phyloP scores from a whole-genome alignment of 2,113 vertebrate genomes.

The Gyps fulvus region DNA sequence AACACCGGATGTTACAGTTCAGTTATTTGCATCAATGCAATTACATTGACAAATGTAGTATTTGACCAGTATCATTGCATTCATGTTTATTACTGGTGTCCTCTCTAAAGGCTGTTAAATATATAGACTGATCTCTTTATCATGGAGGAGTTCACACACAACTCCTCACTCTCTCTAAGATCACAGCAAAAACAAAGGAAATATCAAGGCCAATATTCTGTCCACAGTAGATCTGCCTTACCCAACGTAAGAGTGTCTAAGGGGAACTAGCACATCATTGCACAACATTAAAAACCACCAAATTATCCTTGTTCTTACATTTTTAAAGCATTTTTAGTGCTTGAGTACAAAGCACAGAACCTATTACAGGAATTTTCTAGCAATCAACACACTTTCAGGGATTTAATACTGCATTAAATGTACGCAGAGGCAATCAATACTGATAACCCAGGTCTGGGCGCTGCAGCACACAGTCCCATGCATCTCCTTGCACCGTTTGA shows the following conservation, averaged over 20 bases:
- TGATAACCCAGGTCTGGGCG: background rate
- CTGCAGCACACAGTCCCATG: background rate
- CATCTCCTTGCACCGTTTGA: background rate
- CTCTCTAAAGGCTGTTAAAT: background rate
- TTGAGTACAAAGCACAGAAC: background rate
- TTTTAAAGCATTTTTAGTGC: slow-evolving; percentile 46
- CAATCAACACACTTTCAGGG: background rate
- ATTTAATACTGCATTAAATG: background rate
- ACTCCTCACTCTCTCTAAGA: background rate
- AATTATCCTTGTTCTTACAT: background rate
- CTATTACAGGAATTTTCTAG: background rate
- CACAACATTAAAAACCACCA: slow-evolving; percentile 36
- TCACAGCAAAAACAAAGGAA: slow-evolving; percentile 29
- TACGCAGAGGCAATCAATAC: background rate
- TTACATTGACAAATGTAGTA: background rate
- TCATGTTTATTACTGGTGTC: background rate
- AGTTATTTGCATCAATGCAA: background rate
- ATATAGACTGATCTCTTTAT: background rate
- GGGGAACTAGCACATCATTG: slow-evolving; percentile 41
- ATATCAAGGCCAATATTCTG: background rate
- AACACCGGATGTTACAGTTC: background rate
- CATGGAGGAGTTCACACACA: background rate
- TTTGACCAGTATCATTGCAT: background rate
- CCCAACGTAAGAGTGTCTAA: background rate
- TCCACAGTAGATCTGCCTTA: slow-evolving; percentile 26